These are phyloP conservation scores for Aporophyla lueneburgensis DNA, from an alignment of 2,888 invertebrate genomes.

Conservation along the genomic window DNA sequence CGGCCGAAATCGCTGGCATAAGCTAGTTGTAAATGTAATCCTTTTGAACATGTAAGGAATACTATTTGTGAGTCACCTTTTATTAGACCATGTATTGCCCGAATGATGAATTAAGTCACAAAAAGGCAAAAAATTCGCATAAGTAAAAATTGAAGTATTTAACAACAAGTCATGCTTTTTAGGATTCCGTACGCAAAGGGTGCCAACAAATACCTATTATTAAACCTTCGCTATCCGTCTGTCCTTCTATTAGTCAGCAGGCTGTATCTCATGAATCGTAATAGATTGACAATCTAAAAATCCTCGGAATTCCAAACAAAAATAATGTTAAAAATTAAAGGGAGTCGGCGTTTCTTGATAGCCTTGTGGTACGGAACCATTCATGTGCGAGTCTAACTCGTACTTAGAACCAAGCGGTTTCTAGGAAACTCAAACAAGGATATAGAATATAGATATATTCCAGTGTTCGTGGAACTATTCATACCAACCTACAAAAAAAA, in stretches of 20 bases:
- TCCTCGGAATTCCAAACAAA: too few relatives aligned
- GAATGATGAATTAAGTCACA: background rate
- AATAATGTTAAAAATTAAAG: too few relatives aligned
- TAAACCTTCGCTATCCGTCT: too few relatives aligned
- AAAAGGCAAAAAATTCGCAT: background rate
- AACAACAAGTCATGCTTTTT: too few relatives aligned
- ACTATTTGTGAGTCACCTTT: background rate
- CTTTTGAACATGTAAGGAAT: background rate
- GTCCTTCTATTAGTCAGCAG: too few relatives aligned
- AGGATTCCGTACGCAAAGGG: too few relatives aligned
- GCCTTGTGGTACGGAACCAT: too few relatives aligned
- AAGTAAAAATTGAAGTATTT: background rate
- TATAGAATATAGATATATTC: background rate
- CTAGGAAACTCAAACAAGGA: constrained; percentile 21
- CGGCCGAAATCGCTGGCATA: background rate
- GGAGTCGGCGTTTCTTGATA: too few relatives aligned
- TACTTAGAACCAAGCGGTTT: background rate
- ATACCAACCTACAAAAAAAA: background rate
- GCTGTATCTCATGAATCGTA: too few relatives aligned
- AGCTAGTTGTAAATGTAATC: background rate
- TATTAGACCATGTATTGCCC: background rate
- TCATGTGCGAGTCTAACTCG: too few relatives aligned
- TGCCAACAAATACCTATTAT: too few relatives aligned
- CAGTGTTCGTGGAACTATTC: background rate
- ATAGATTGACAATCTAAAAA: too few relatives aligned